phyloP scores from a whole-genome alignment of 37 sponge, comb jelly and placozoan species.

The Agelas oroides region DNA sequence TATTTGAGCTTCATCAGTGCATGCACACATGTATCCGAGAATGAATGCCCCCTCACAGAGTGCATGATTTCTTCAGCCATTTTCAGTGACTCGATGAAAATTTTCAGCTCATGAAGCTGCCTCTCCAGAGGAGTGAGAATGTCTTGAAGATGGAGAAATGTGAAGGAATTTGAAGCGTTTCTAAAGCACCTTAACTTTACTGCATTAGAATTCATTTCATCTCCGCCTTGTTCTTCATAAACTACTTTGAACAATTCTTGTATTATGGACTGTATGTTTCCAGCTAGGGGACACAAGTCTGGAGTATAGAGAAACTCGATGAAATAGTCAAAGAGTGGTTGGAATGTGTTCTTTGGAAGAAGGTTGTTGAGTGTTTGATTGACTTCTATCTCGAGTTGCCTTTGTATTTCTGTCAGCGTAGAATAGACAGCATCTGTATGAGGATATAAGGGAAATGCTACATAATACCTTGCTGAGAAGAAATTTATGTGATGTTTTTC shows the following conservation, averaged over 20 bases:
- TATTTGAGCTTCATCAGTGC: conserved; percentile 42
- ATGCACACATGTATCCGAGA: conserved; percentile 13
- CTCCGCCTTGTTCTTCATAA: too few relatives aligned
- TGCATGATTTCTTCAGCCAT: conserved; percentile 7
- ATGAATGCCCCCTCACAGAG: conserved; percentile 11
- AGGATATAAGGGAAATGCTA: neutral
- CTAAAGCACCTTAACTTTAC: conserved; percentile 12
- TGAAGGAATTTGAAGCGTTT: neutral
- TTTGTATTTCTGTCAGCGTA: neutral
- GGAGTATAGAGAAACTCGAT: conserved; percentile 12
- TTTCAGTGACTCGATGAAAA: conserved; percentile 11
- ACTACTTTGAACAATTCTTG: neutral
- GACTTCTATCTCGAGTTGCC: neutral
- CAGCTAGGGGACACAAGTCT: conserved; percentile 41
- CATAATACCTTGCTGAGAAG: too few relatives aligned
- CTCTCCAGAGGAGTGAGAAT: conserved; percentile 10
- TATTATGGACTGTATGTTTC: neutral
- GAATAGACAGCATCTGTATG: conserved; percentile 4
- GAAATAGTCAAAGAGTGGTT: conserved; percentile 33
- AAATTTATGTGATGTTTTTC: too few relatives aligned
- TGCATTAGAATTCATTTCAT: neutral
- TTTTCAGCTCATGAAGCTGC: conserved; percentile 9
- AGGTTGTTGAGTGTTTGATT: neutral
- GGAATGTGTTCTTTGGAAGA: conserved; percentile 16
- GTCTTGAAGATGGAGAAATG: neutral